Conservation (phyloP, 2,113 vertebrate genomes). For the Corydoras sp. region DNA sequence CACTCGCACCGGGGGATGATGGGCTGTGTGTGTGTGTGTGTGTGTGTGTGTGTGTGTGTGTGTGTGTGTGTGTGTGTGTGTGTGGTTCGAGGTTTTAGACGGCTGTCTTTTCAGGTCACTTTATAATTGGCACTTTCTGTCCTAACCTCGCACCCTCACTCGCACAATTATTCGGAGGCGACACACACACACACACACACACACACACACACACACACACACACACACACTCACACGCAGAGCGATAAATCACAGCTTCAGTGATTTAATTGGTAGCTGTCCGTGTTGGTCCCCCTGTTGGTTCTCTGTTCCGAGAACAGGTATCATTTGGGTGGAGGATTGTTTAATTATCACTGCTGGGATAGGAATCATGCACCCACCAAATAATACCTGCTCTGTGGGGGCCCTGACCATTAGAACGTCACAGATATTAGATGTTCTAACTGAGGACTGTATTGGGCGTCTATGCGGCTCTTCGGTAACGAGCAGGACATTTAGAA, state of each 20-base stretch:
- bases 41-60: conserved; percentile 10
- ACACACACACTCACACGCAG: not conserved
- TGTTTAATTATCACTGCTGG: too few relatives aligned
- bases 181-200: conserved; percentile 1
- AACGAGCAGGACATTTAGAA: too few relatives aligned
- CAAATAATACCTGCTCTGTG: too few relatives aligned
- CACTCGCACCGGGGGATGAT: not conserved
- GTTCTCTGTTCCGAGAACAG: too few relatives aligned
- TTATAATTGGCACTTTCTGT: conserved; percentile 34
- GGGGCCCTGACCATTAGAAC: too few relatives aligned
- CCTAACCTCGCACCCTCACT: conserved; percentile 6
- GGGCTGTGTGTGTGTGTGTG: conserved; percentile 2
- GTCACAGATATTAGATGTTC: too few relatives aligned
- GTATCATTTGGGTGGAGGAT: too few relatives aligned
- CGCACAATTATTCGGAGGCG: not conserved
- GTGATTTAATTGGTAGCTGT: conserved; percentile 66
- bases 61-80: conserved; percentile 12
- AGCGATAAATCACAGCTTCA: conserved; percentile 22
- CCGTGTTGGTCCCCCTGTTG: conserved; percentile 18
- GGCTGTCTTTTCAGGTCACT: conserved; percentile 5
- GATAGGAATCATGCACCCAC: too few relatives aligned
- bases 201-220: conserved; percentile 3
- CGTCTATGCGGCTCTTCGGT: too few relatives aligned
- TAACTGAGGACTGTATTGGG: too few relatives aligned
- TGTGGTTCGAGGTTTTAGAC: not conserved